These are phyloP conservation scores for Heliconius himera DNA, from an alignment of 1,140 invertebrate species.

Conservation along the genomic window DNA sequence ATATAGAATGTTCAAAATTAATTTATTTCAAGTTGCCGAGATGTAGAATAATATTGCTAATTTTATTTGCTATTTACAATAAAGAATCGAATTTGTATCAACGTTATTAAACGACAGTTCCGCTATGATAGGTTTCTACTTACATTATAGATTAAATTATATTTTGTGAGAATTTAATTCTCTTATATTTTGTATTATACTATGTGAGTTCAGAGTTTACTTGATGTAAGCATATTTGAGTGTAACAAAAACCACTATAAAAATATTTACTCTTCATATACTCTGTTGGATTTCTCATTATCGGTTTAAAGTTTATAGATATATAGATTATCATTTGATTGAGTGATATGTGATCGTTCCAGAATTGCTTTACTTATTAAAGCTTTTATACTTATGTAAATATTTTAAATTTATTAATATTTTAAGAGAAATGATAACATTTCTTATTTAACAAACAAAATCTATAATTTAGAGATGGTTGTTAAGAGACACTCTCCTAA, in stretches of 20 bases:
- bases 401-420: constrained; percentile 11
- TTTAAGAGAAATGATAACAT: background rate
- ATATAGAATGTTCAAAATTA: background rate
- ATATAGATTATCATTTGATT: constrained; percentile 12
- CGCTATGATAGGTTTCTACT: constrained; percentile 1
- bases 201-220: constrained; percentile 8
- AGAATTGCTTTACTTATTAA: background rate
- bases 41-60: background rate
- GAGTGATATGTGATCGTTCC: constrained; percentile 8
- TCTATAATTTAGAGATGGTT: background rate
- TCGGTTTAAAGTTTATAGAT: constrained; percentile 30
- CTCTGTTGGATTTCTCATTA: constrained; percentile 22
- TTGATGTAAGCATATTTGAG: constrained; percentile 4
- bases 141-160: constrained; percentile 13
- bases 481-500: background rate
- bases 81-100: constrained; percentile 2
- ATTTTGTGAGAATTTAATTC: constrained; percentile 38
- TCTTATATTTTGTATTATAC: constrained; percentile 19
- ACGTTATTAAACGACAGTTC: background rate
- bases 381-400: constrained; percentile 6
- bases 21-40: background rate
- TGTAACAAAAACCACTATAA: background rate
- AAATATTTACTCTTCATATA: constrained; percentile 17
- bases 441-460: background rate
- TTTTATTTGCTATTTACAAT: background rate